Base-by-base conservation (phyloP, 2,113 vertebrate species). In the Cynopterus brachyotis region DNA sequence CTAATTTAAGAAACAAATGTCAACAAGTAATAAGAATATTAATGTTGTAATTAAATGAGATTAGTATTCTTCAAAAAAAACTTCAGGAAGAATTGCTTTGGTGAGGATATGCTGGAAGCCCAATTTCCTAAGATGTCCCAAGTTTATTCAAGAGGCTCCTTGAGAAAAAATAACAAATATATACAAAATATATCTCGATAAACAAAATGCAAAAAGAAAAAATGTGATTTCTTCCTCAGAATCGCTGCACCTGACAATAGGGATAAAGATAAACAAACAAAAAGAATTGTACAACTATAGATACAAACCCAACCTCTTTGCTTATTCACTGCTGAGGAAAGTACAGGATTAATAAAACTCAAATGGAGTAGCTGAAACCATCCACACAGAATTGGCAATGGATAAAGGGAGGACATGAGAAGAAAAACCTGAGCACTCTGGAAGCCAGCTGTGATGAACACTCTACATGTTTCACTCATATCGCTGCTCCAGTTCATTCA, bases 361-460 rank as follows among this genome's bases (percentile, higher is more conserved):
- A 76, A 13, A 35, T 40, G 3, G 30, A 42, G 8, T 15, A 40
- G 11, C 11, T 66, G 9, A 76, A 40, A n/a, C 26, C 59, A n/a
- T 64, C 47, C 24, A 26, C 47, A 79, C 3, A 9, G 22, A 47
- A 26, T 42, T 62, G 10, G 22, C 12, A 6, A 4, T n/a, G 4
- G 2, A 16, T 37, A 2, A 30, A 3, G 1, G 9, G n/a, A 28
- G 26, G 30, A 1, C 5, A n/a, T 19, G 4, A 13, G 28, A 2
- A 24, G 69, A 62, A 16, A 22, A 37, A 42, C 10, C 6, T 57
- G 11, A n/a, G 6, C 45, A 78, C 72, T n/a, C n/a, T n/a, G n/a
- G n/a, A n/a, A n/a, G n/a, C n/a, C n/a, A n/a, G n/a, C n/a, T n/a
- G n/a, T n/a, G n/a, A n/a, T n/a, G n/a, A n/a, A n/a, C 50, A 50